Base-by-base conservation (phyloP, 2,888 invertebrate species). In the Dyspetes luteomarginatus region DNA sequence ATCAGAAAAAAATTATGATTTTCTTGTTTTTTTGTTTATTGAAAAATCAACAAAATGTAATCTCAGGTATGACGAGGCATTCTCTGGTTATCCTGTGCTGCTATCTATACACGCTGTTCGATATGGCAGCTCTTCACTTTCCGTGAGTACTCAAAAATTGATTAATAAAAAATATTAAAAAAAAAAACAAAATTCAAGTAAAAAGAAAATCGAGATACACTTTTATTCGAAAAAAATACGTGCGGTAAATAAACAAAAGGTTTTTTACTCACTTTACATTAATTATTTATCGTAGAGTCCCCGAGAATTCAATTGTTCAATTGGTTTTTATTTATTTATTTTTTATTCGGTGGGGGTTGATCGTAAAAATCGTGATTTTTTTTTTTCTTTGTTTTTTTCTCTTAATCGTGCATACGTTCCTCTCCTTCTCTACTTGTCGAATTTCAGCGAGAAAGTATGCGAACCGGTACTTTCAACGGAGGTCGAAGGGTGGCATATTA, bases 391-490 rank as follows among this genome's bases (percentile, higher is more conserved):
- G 7, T 28, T 30, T 48, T 55, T 12, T 45, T 48, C 24, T 65
- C 45, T 22, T 74, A 58, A 73, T 65, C 81, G 78, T 83, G 74
- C 72, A 72, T 60, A 76, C 72, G 56, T 48, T 45, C 75, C 64
- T 69, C 62, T 76, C 81, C 67, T 77, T 78, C 73, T 83, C 48
- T 83, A 87, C 85, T 88, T 79, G 83, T 87, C 88, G 88, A 88
- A 87, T 89, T 90, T 88, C 90, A 90, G 91, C 86, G 90, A 90
- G 87, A 90, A 89, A 90, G 87, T 90, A 87, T 91, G 90, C 87
- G 89, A 90, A 87, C 90, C 91, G 88, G 90, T 91, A 87, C 89
- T 91, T 86, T 89, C 90, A 86, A 90, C 90, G 88, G 90, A 90
- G 87, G 89, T 90, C 85, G 90, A 90, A 86, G 89, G 88, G 86